These are phyloP conservation scores for Crematogaster levior DNA, from an alignment of 2,888 invertebrate genomes.

Conservation along the genomic window DNA sequence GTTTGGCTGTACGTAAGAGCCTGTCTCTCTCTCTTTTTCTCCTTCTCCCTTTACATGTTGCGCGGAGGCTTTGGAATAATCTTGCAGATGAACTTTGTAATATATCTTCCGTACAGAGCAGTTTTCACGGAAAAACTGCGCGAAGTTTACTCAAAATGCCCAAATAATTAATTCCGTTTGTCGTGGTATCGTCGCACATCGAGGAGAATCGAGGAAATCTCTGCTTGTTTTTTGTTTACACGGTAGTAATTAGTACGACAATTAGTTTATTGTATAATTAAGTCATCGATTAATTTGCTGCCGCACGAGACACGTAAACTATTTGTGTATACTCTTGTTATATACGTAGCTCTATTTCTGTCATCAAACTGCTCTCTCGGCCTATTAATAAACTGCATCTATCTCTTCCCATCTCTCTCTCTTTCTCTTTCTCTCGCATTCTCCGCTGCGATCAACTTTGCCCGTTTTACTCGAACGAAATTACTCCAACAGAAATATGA, in stretches of 20 bases:
- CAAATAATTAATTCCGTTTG: neutral
- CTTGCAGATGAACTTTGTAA: slow-evolving; percentile 32
- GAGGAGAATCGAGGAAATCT: neutral
- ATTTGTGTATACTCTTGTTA: slow-evolving; percentile 33
- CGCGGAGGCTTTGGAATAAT: slow-evolving; percentile 33
- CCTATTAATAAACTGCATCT: slow-evolving; percentile 43
- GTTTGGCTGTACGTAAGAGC: neutral
- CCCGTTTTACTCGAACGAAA: neutral
- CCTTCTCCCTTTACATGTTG: slow-evolving; percentile 3
- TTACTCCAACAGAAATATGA: neutral
- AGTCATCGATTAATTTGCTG: slow-evolving; percentile 17
- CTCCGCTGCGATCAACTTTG: neutral
- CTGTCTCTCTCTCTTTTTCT: slow-evolving; percentile 40
- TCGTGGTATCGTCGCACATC: neutral
- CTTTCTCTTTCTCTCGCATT: slow-evolving; percentile 4
- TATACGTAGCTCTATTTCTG: slow-evolving; percentile 35
- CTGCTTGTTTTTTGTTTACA: neutral
- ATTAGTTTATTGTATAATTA: slow-evolving; percentile 30
- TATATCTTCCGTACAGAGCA: neutral
- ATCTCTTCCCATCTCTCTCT: slow-evolving; percentile 26
- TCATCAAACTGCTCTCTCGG: slow-evolving; percentile 23
- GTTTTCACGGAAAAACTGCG: neutral
- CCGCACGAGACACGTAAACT: neutral
- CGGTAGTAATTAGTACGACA: neutral
- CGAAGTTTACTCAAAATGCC: neutral